phyloP scores from a whole-genome alignment of 2,113 vertebrate species.

The crab-eating macaque (Macaca fascicularis) region T2T-MFA8v1.1 NC_088375.1:191665001-191665500 shows the following conservation, averaged over 20 bases:
- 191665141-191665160: not conserved
- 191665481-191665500: not conserved
- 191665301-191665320: not conserved
- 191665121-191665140: not conserved
- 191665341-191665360: not conserved
- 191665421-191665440: not conserved
- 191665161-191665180: conserved; percentile 12
- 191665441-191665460: not conserved
- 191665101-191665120: not conserved
- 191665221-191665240: not conserved
- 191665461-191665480: not conserved
- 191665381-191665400: not conserved
- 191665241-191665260: not conserved
- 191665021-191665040: not conserved
- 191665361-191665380: not conserved
- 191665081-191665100: not conserved
- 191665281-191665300: not conserved
- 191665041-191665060: not conserved
- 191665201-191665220: not conserved
- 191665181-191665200: not conserved
- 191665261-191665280: not conserved
- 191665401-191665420: not conserved
- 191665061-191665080: not conserved
- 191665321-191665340: not conserved
- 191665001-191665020: not conserved